Base-by-base conservation (phyloP, 92 coral and sea anemone species). In the Anthopleura xanthogrammica region DNA sequence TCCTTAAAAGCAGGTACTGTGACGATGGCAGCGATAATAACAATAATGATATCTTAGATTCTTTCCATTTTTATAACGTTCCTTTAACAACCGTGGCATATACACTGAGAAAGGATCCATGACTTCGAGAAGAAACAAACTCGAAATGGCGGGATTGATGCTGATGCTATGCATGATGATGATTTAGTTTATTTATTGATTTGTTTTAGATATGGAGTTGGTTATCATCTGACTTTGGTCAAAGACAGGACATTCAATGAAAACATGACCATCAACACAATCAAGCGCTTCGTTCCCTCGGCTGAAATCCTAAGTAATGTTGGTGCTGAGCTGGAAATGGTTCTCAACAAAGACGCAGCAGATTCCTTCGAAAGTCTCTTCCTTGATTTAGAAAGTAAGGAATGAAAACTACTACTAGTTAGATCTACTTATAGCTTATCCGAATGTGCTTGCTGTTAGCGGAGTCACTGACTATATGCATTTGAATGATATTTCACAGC, bases 251-350 rank as follows among this genome's bases (percentile, higher is more conserved):
- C 87, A 12, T 92, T 94, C 72, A 84, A 90, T 62, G 95, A 90
- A 72, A 92, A 87, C 74, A 79, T 90, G 60, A 86, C 89, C 36
- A 89, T 90, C 52, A 92, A 87, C 80, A 86, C 92, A 76, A 86
- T 96, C 81, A 82, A 86, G 78, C 85, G 83, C 58, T 85, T 89
- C 6, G 91, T 94, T 12, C 96, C 93, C 5, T 87, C 88, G 66
- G 98, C 95, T 24, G 85, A 94, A 80, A 71, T 96, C 36, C 92
- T 96, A 66, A 96, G 99, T 85, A 95, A 95, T 79, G 98, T 92
- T 60, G 99, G 99, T 7, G 98, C 98, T n/a, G 99, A 96, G 79
- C 80, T 96, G 75, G 99, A 93, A 83, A 89, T 96, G 60, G 90
- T 96, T 24, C 85, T 96, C 76, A 94, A 92, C 84, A 91, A 95